phyloP scores from a whole-genome alignment of 2,797 vertebrate species.

The Gadopsis bispinosus region DNA sequence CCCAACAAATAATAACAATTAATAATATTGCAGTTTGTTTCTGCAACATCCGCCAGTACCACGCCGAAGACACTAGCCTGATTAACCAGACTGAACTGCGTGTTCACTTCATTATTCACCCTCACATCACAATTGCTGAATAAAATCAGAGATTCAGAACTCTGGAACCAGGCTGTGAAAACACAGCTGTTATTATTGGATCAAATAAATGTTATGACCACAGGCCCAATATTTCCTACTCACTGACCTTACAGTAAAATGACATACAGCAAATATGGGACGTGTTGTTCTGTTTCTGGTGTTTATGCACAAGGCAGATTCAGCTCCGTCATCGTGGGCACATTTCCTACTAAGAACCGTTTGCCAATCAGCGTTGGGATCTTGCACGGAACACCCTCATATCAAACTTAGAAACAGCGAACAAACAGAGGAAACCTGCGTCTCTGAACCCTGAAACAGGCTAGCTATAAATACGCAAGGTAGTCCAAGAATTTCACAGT shows the following conservation, averaged over 20 bases:
- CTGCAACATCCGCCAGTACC: neutral
- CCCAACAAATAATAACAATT: neutral
- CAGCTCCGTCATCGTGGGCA: neutral
- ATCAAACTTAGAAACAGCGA: constrained; percentile 67
- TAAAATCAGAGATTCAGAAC: neutral
- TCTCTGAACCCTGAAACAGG: constrained; percentile 52
- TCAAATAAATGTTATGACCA: neutral
- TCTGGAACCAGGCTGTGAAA: neutral
- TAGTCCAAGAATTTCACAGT: constrained; percentile 44
- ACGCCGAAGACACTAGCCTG: neutral
- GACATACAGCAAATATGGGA: neutral
- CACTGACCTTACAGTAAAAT: neutral
- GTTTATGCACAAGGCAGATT: constrained; percentile 41
- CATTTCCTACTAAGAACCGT: constrained; percentile 13
- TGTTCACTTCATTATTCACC: too few relatives aligned
- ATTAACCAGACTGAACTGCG: neutral
- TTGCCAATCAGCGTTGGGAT: constrained; percentile 45
- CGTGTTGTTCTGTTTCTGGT: constrained; percentile 4
- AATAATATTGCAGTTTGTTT: neutral
- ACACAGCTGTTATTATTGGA: neutral
- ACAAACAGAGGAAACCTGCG: constrained; percentile 78
- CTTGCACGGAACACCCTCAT: constrained; percentile 23
- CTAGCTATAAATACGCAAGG: constrained; percentile 66
- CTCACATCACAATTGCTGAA: too few relatives aligned
- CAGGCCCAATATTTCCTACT: neutral